Conservation (phyloP, 2,797 vertebrate species). For the Platalea minor region DNA sequence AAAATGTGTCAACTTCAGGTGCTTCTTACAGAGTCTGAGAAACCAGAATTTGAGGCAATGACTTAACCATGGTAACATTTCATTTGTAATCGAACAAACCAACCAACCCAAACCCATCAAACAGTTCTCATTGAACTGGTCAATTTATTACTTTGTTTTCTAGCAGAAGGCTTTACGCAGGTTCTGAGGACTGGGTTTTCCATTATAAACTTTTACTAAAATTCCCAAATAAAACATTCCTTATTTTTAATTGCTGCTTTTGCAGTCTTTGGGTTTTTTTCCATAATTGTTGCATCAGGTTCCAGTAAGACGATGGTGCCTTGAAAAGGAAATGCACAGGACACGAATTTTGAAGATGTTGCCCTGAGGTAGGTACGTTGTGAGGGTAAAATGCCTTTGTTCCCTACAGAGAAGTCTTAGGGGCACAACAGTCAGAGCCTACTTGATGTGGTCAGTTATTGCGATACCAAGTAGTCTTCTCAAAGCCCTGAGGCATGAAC, state of each 20-base stretch:
- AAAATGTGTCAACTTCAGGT: background rate
- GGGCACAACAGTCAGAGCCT: background rate
- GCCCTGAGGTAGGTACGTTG: background rate
- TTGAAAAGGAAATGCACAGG: background rate
- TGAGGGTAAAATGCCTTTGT: background rate
- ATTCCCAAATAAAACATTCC: background rate
- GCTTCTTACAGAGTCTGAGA: background rate
- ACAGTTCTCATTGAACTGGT: background rate
- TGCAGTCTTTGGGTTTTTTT: background rate
- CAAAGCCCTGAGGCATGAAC: background rate
- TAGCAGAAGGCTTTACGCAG: background rate
- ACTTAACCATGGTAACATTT: background rate
- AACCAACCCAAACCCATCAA: background rate
- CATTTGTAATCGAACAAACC: background rate
- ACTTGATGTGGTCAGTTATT: background rate
- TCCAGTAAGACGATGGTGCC: background rate
- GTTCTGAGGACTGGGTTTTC: background rate
- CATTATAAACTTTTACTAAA: background rate
- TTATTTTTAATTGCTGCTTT: background rate
- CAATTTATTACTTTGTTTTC: background rate
- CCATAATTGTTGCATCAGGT: background rate
- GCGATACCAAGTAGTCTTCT: background rate
- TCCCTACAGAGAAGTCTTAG: background rate
- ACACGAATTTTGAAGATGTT: background rate
- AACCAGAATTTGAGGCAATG: background rate